These are phyloP conservation scores for Typhlomys cinereus DNA, from an alignment of 2,113 vertebrate genomes.

Conservation along the genomic window DNA sequence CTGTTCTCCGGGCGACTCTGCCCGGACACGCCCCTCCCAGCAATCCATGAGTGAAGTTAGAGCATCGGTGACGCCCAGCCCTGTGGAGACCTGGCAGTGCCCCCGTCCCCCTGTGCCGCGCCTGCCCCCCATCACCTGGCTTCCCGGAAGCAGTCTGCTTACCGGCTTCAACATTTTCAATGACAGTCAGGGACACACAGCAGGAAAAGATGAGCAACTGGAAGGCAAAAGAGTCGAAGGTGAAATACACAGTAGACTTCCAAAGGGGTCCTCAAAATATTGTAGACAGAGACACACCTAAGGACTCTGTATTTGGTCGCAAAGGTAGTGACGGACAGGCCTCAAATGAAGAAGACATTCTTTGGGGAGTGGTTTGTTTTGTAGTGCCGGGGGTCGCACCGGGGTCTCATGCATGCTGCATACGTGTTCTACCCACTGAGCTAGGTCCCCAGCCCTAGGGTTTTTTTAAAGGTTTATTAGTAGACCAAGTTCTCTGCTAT, in stretches of 20 bases:
- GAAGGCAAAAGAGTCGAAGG: not conserved
- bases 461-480: not conserved
- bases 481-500: no score
- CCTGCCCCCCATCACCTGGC: not conserved
- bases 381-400: not conserved
- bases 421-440: not conserved
- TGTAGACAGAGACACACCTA: not conserved
- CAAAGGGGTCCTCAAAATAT: not conserved
- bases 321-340: not conserved
- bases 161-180: constrained; percentile 55
- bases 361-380: not conserved
- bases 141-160: not conserved
- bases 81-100: fast-evolving
- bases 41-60: not conserved
- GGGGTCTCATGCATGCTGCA: not conserved
- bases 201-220: not conserved
- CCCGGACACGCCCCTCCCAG: not conserved
- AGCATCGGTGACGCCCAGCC: fast-evolving
- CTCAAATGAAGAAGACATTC: not conserved
- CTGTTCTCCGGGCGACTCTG: not conserved
- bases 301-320: not conserved
- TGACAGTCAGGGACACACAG: not conserved
- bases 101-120: fast-evolving
- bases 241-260: not conserved
- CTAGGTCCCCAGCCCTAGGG: not conserved